These are phyloP conservation scores for Ellobius talpinus DNA, from an alignment of 2,113 vertebrate genomes.

Conservation along the genomic window DNA sequence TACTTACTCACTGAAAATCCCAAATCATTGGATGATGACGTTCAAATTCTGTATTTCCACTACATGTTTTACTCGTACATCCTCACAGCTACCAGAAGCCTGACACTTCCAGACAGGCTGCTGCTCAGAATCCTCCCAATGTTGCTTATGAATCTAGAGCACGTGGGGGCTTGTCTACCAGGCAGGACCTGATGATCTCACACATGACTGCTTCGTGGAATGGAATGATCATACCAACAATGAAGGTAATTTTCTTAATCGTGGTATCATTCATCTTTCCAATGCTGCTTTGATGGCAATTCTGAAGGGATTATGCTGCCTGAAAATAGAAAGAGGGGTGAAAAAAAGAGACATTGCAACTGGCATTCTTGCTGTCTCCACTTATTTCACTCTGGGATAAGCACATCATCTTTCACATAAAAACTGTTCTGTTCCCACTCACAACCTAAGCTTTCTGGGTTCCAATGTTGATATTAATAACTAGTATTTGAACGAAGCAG, in stretches of 20 bases:
- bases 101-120: neutral
- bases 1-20: neutral
- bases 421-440: neutral
- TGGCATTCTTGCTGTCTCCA: neutral
- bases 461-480: constrained; percentile 31
- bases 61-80: neutral
- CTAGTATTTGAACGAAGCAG: neutral
- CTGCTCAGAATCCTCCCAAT: neutral
- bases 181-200: neutral
- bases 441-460: neutral
- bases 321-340: neutral
- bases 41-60: neutral
- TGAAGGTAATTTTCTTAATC: constrained; percentile 11
- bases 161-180: neutral
- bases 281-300: constrained; percentile 16
- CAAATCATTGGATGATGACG: neutral
- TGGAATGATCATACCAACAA: constrained; percentile 16
- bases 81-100: neutral
- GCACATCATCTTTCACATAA: neutral
- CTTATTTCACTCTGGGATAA: neutral
- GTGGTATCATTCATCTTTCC: constrained; percentile 11
- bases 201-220: neutral
- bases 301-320: constrained; percentile 15
- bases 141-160: neutral
- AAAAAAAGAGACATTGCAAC: neutral